A percentile compares a stretch with the other conserved stretches of the same genome.
Evolutionary conservation across 2,113 vertebrate genomes (phyloP).

Genomic region (Stictonetta naevosa): DNA sequence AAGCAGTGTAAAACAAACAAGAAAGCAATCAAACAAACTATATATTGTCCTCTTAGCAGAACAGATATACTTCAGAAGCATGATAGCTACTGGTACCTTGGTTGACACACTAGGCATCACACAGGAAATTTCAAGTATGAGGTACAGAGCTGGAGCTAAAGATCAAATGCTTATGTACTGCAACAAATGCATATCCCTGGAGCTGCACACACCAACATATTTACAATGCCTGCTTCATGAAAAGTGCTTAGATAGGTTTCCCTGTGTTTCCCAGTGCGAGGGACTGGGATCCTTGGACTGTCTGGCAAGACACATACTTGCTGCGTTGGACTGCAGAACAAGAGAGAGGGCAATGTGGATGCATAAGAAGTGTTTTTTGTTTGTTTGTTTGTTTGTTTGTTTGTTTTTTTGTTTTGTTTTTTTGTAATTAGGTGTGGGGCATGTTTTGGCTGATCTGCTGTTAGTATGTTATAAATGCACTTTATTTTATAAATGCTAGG

Average conservation of each 20-base stretch:
- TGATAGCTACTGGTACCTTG: neutral
- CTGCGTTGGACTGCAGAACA: neutral
- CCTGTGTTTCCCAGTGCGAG: neutral
- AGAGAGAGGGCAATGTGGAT: neutral
- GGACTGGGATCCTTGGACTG: neutral
- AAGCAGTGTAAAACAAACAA: neutral
- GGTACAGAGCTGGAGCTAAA: neutral
- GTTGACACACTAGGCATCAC: neutral
- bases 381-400: neutral
- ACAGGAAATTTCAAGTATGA: neutral
- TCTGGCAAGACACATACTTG: rapidly evolving
- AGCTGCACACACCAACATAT: rapidly evolving
- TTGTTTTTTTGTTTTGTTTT: neutral
- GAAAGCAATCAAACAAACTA: neutral
- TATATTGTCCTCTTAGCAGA: neutral
- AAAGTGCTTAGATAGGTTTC: neutral
- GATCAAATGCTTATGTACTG: neutral
- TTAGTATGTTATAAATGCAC: neutral
- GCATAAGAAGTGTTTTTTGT: neutral
- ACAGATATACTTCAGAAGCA: neutral
- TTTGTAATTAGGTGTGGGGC: neutral
- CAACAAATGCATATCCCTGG: neutral
- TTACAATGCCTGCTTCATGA: neutral
- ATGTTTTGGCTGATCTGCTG: neutral
- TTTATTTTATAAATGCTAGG: neutral